Evolutionary conservation across 2,797 vertebrate species (phyloP), one percentile per base, ranked within the genome.

Genomic region (Hemibagrus guttatus): DNA sequence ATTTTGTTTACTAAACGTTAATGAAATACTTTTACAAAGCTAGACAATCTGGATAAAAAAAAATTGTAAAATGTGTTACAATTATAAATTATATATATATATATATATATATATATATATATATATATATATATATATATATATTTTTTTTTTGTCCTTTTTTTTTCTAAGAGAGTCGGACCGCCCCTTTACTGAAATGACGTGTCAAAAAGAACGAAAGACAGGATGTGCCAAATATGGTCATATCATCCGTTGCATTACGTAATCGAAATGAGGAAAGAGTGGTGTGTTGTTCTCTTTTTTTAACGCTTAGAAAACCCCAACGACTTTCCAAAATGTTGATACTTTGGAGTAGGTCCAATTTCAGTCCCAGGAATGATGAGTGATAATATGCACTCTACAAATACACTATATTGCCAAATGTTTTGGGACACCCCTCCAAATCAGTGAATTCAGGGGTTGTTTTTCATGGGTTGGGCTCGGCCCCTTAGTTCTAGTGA

Each of bases 161-260:
- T 46, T 46, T 46, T 46, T 56, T 11, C 52, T 56, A 12, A 42
- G 21, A n/a, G 12, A 52, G 14, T 23, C 26, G 82, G 54, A 2
- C 79, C 68, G 23, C 83, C 86, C 54, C 35, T 81, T 6, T 46
- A 46, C 6, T 17, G 4, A 56, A 46, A 54, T n/a, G n/a, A 16
- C 1, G 87, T 86, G 84, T 85, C 89, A 89, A 8, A 79, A 11
- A 56, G 1, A 64, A 42, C 6, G n/a, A 16, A 42, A 58, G 59
- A 13, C 19, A 66, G 83, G 68, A 63, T 66, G 80, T 85, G 86
- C 90, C 90, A 85, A 69, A 81, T 52, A 79, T 85, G 79, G 83
- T 35, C 16, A 58, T 56, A 4, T 1, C 49, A 74, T 85, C 86
- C 81, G 64, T 16, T 46, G 17, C 35, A 83, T 85, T 85, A 85